Evolutionary conservation across 2,888 invertebrate species (phyloP), one percentile per base, ranked within the genome.

Genomic region (Cheilosia soror): DNA sequence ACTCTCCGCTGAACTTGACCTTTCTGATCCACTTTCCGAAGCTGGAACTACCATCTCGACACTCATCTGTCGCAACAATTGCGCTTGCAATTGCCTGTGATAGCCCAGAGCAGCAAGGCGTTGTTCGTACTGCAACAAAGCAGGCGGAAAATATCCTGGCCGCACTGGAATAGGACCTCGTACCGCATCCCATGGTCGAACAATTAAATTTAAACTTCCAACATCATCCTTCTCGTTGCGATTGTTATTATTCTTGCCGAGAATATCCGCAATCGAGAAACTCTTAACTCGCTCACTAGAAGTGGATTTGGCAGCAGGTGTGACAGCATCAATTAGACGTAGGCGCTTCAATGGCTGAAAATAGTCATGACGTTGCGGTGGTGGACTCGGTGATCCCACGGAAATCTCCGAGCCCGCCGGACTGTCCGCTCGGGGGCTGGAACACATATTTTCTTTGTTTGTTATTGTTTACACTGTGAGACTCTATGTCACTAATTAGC

Each of bases 181-280:
- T 93, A 90, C 93, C 93, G 87, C 94, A 92, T 97, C 97, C 97
- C 97, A 97, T 27, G 97, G 97, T 76, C 97, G 93, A 53, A 97
- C 97, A 87, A 97, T 97, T 89, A 81, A 68, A 77, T 77, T 85
- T 27, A 85, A 68, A 58, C 76, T 68, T 11, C 72, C 72, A 11
- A 44, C 77, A 6, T 85, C 81, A 31, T 76, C 71, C 25, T 75
- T 80, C 15, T 66, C 73, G n/a, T 55, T 72, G 13, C 53, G 68
- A 40, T 49, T 81, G 5, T 89, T 95, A 2, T 9, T 11, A 11
- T 88, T 88, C 91, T 97, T 96, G 89, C 96, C 97, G 87, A 98
- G 93, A 91, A 98, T 98, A 93, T 98, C 98, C 91, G 96, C 93
- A 83, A 98, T 98, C 68, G 97, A 96, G 92, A 98, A 98, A 91